phyloP scores from a whole-genome alignment of 2,888 invertebrate species.

The Gari tellinella region DNA sequence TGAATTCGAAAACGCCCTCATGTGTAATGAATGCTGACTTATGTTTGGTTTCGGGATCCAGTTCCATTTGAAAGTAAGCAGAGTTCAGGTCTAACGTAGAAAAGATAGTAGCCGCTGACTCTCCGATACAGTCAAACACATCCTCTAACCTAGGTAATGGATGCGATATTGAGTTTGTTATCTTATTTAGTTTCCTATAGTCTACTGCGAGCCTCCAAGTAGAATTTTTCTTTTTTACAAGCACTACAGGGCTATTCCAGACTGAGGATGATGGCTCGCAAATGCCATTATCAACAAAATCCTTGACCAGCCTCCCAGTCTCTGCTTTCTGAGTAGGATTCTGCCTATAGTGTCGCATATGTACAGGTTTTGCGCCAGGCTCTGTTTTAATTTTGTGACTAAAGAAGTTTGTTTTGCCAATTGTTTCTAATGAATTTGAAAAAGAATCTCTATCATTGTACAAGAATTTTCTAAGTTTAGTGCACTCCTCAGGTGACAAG shows the following conservation, averaged over 20 bases:
- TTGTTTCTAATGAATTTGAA: slow-evolving; percentile 25
- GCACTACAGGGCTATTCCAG: too few species aligned
- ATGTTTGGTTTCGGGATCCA: slow-evolving; percentile 52
- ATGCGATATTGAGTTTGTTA: slow-evolving; percentile 57
- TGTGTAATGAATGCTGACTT: too few species aligned
- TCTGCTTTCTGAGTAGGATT: slow-evolving; percentile 29
- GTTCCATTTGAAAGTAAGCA: slow-evolving; percentile 46
- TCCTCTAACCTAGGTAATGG: slow-evolving; percentile 56
- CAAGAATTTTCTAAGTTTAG: slow-evolving; percentile 14
- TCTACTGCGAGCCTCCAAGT: slow-evolving; percentile 55
- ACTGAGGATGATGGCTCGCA: too few species aligned
- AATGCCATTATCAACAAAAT: too few species aligned
- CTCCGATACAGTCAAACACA: slow-evolving; percentile 48
- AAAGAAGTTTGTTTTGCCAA: too few species aligned
- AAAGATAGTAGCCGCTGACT: slow-evolving; percentile 43
- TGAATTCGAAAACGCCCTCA: slow-evolving; percentile 57
- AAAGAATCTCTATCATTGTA: slow-evolving; percentile 25
- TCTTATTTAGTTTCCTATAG: slow-evolving; percentile 52
- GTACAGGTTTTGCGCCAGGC: slow-evolving; percentile 32
- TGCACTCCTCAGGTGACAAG: slow-evolving; percentile 7
- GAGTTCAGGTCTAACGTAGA: slow-evolving; percentile 45
- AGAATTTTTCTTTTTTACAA: slow-evolving; percentile 47
- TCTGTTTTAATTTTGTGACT: slow-evolving; percentile 39
- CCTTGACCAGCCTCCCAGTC: too few species aligned
- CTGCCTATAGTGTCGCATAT: slow-evolving; percentile 31